phyloP scores from a whole-genome alignment of 2,113 vertebrate genomes.

The Erythrolamprus reginae region DNA sequence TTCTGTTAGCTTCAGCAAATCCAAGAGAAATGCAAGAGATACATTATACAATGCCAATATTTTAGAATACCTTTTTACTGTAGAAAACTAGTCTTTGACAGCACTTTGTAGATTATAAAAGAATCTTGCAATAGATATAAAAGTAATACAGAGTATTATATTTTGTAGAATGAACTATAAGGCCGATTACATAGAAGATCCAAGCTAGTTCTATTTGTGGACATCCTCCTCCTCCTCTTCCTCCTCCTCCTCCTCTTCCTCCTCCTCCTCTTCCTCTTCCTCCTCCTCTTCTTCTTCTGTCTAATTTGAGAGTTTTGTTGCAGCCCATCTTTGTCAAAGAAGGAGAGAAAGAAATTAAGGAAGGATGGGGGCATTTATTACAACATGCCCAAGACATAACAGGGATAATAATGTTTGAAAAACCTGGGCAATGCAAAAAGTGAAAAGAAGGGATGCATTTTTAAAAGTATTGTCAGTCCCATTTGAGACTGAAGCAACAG shows the following conservation, averaged over 20 bases:
- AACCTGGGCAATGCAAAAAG: constrained; percentile 53
- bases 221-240: constrained; percentile 38
- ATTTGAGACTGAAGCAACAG: constrained; percentile 47
- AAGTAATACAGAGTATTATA: constrained; percentile 36
- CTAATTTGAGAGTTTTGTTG: constrained; percentile 57
- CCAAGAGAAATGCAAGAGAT: background rate
- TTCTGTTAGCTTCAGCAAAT: constrained; percentile 9
- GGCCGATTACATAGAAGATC: constrained; percentile 38
- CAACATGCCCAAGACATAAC: constrained; percentile 52
- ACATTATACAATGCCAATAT: constrained; percentile 17
- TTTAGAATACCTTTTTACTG: constrained; percentile 10
- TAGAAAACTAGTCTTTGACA: constrained; percentile 17
- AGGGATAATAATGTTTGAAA: constrained; percentile 68
- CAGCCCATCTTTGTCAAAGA: constrained; percentile 49
- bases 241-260: background rate
- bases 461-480: constrained; percentile 62
- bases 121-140: constrained; percentile 37
- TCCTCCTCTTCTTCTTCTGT: background rate
- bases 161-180: constrained; percentile 48
- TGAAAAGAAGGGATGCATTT: constrained; percentile 66
- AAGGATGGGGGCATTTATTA: constrained; percentile 52
- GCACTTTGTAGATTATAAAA: constrained; percentile 21
- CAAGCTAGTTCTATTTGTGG: constrained; percentile 24
- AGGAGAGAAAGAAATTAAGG: constrained; percentile 36
- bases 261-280: constrained; percentile 40